phyloP scores from a whole-genome alignment of 2,113 vertebrate genomes.

The Jaculus jaculus region DNA sequence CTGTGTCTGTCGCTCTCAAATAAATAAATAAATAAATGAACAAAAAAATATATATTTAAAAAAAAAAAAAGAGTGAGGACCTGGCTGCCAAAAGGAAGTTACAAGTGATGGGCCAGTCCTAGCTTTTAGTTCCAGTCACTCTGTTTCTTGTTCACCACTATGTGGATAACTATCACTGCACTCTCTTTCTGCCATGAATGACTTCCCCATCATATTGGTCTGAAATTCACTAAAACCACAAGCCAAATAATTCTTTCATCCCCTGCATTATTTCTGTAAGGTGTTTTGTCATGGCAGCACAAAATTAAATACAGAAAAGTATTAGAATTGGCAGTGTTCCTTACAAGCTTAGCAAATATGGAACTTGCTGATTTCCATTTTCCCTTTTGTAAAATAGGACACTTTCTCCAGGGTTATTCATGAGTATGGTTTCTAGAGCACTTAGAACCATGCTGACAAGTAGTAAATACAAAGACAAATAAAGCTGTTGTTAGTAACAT shows the following conservation, averaged over 20 bases:
- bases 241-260: neutral
- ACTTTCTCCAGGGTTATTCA: neutral
- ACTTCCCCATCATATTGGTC: neutral
- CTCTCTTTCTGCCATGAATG: neutral
- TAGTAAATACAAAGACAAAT: neutral
- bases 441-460: neutral
- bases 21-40: too few species aligned
- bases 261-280: neutral
- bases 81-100: neutral
- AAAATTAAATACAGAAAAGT: neutral
- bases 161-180: neutral
- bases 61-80: neutral
- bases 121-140: neutral
- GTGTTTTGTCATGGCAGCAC: neutral
- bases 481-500: neutral
- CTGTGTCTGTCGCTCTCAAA: too few species aligned
- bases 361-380: neutral
- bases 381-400: neutral
- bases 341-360: too few species aligned
- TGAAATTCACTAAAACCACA: neutral
- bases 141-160: neutral
- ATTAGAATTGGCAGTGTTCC: neutral
- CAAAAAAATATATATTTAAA: too few species aligned
- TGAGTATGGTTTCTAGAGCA: neutral
- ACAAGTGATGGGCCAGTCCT: too few species aligned